phyloP scores from a whole-genome alignment of 2,888 invertebrate genomes.

The Mythimna loreyi region DNA sequence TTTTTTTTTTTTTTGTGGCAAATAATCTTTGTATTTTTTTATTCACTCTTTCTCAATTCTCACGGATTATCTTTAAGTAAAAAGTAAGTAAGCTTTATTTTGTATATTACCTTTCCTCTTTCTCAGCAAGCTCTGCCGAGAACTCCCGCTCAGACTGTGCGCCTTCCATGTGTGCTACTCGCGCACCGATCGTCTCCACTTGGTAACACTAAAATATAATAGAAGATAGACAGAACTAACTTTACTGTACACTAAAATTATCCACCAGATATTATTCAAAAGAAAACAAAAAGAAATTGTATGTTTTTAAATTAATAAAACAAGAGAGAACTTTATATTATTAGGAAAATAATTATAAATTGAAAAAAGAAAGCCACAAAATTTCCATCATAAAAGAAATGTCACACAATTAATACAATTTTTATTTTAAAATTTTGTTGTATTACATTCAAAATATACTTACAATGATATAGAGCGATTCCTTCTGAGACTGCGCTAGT shows the following conservation, averaged over 20 bases:
- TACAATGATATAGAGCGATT: slow-evolving; percentile 91
- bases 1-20: too few relatives aligned
- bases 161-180: slow-evolving; percentile 85
- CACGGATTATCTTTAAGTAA: not conserved
- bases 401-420: not conserved
- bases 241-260: not conserved
- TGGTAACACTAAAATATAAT: slow-evolving; percentile 79
- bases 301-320: not conserved
- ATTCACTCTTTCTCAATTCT: not conserved
- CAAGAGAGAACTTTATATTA: not conserved
- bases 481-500: slow-evolving; percentile 90
- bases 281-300: not conserved
- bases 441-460: slow-evolving; percentile 63
- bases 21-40: too few relatives aligned
- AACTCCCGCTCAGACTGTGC: slow-evolving; percentile 80
- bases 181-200: slow-evolving; percentile 85
- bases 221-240: not conserved
- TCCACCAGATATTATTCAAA: not conserved
- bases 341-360: too few relatives aligned
- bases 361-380: too few relatives aligned
- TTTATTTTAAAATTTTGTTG: not conserved
- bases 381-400: not conserved
- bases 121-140: slow-evolving; percentile 78
- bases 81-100: too few relatives aligned
- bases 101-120: slow-evolving; percentile 78